phyloP scores from a whole-genome alignment of 1,140 invertebrate species.

The Bombus fervidus region DNA sequence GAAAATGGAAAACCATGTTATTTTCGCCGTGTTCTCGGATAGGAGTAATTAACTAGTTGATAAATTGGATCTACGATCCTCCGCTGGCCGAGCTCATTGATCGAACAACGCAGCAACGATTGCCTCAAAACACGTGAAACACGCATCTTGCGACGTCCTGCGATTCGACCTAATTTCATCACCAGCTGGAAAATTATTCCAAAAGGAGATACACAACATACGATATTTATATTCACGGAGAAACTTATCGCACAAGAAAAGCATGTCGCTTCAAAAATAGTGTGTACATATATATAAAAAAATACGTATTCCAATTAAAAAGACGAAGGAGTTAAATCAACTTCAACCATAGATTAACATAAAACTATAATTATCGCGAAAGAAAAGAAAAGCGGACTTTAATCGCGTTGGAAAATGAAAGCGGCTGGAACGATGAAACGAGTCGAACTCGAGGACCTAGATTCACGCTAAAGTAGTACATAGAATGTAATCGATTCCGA shows the following conservation, averaged over 20 bases:
- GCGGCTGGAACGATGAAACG: neutral
- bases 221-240: neutral
- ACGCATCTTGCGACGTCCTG: neutral
- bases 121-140: neutral
- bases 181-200: too few relatives aligned
- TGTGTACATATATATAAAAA: neutral
- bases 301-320: too few relatives aligned
- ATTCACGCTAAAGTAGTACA: neutral
- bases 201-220: neutral
- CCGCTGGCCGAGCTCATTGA: too few relatives aligned
- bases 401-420: too few relatives aligned
- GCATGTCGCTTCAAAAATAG: neutral
- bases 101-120: too few relatives aligned
- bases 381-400: neutral
- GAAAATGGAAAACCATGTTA: neutral
- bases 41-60: too few relatives aligned
- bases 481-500: neutral
- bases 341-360: accelerated
- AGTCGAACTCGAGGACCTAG: neutral
- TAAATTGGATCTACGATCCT: too few relatives aligned
- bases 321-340: too few relatives aligned
- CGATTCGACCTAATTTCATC: neutral
- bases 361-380: neutral
- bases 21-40: neutral
- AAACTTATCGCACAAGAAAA: neutral